A percentile compares a stretch with the other conserved stretches of the same genome.
These are phyloP conservation scores for Miltochrista miniata DNA, from an alignment of 2,888 invertebrate species.

Conservation along the genomic window DNA sequence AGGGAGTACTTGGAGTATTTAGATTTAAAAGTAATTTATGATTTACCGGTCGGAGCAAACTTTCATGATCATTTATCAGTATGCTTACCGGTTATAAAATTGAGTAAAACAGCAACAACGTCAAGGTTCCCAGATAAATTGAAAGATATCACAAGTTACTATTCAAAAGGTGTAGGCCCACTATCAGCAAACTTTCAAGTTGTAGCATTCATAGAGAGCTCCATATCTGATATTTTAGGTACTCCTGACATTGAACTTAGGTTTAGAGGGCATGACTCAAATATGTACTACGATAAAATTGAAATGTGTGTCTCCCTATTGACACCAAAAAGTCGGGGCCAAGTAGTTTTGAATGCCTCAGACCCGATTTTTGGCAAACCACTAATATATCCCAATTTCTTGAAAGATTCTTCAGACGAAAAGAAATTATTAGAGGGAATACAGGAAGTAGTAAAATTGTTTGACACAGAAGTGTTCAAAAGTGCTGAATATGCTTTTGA, in stretches of 20 bases:
- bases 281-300: constrained; percentile 75
- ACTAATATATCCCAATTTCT: constrained; percentile 72
- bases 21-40: constrained; percentile 56
- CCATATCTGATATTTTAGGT: constrained; percentile 64
- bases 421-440: constrained; percentile 72
- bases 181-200: constrained; percentile 77
- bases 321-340: constrained; percentile 74
- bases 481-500: constrained; percentile 69
- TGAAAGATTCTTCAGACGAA: constrained; percentile 65
- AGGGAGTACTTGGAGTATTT: constrained; percentile 75
- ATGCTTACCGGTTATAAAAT: constrained; percentile 70
- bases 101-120: constrained; percentile 63
- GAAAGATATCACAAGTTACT: constrained; percentile 71
- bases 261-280: constrained; percentile 74
- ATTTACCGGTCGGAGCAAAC: constrained; percentile 73
- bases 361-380: constrained; percentile 69
- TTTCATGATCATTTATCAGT: constrained; percentile 78
- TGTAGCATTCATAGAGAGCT: constrained; percentile 67
- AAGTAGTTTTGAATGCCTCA: constrained; percentile 67
- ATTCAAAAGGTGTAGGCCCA: constrained; percentile 68
- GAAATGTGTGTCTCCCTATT: constrained; percentile 72
- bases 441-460: constrained; percentile 67
- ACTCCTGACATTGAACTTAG: constrained; percentile 75
- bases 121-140: constrained; percentile 67
- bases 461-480: constrained; percentile 75